Evolutionary conservation across 2,888 invertebrate genomes (phyloP), one percentile per base, ranked within the genome.

Genomic region (Noctuana brunneofusca): DNA sequence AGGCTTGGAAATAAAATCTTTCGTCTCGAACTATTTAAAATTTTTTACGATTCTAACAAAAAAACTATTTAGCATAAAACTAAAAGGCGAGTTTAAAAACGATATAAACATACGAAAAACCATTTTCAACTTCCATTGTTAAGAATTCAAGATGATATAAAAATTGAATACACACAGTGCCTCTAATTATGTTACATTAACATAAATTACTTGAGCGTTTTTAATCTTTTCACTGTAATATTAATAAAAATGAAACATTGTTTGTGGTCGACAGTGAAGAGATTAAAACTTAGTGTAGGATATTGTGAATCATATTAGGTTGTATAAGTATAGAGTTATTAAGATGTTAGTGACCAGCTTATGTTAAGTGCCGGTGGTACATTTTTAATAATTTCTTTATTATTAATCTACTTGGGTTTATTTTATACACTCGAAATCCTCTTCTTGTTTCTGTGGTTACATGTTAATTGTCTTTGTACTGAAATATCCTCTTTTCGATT

Each of bases 151-250:
- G 53, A 78, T 22, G 75, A 74, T 84, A 86, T 88, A 87, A 82
- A 86, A 62, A 73, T 74, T 80, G 87, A 89, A 88, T 85, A 92
- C 92, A 92, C 92, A 90, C 92, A 92, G 92, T 92, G 92, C 92
- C 92, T 92, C 92, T 92, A 89, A 88, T 91, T 92, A 92, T 92
- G 92, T 92, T 92, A 92, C 89, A 89, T 92, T 92, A 92, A 92
- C 91, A 91, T 92, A 90, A 90, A 90, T 89, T 83, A 86, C 80
- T 85, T 84, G 91, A 89, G 89, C 88, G 72, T 84, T 74, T 85
- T 89, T 89, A 83, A 70, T 86, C 82, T 87, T 87, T 86, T 86
- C 85, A 87, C 86, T 87, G 84, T 69, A 66, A 71, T 73, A 64
- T 43, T n/a, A 12, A 12, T 41, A 57, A 9, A 11, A 49, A 38